Conservation (phyloP, 2,113 vertebrate species). For the Speoplatyrhinus poulsoni region DNA sequence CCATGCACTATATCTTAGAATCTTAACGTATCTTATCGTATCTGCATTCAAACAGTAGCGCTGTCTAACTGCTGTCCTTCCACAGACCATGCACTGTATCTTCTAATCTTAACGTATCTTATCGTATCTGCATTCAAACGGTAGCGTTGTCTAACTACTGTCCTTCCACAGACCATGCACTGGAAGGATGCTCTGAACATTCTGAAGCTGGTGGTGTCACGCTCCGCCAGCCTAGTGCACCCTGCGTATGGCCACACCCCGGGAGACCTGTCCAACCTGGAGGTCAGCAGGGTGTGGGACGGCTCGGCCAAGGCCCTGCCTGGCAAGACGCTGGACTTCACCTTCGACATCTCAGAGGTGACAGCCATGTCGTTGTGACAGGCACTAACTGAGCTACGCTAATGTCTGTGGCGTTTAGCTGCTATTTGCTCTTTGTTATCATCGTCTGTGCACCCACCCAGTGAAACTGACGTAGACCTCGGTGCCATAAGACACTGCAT, state of each 20-base stretch:
- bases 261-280: slow-evolving; percentile 89
- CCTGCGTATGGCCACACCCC: slow-evolving; percentile 88
- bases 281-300: slow-evolving; percentile 93
- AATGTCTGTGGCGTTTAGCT: not conserved
- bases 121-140: too few relatives aligned
- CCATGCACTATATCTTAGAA: too few relatives aligned
- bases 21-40: not conserved
- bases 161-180: slow-evolving; percentile 83
- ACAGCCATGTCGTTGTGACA: not conserved
- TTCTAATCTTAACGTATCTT: too few relatives aligned
- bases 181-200: slow-evolving; percentile 98
- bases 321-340: slow-evolving; percentile 96
- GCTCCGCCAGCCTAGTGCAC: slow-evolving; percentile 92
- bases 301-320: slow-evolving; percentile 93
- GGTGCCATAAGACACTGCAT: too few relatives aligned
- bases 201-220: slow-evolving; percentile 93
- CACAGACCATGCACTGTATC: too few relatives aligned
- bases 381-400: not conserved
- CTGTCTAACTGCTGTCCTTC: too few relatives aligned
- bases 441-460: not conserved
- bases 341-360: slow-evolving; percentile 98
- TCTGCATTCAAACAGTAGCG: too few relatives aligned
- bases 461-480: too few relatives aligned
- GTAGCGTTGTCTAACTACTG: not conserved
- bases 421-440: not conserved